Conservation (phyloP, 2,888 invertebrate species). For the Leptothorax acervorum region DNA sequence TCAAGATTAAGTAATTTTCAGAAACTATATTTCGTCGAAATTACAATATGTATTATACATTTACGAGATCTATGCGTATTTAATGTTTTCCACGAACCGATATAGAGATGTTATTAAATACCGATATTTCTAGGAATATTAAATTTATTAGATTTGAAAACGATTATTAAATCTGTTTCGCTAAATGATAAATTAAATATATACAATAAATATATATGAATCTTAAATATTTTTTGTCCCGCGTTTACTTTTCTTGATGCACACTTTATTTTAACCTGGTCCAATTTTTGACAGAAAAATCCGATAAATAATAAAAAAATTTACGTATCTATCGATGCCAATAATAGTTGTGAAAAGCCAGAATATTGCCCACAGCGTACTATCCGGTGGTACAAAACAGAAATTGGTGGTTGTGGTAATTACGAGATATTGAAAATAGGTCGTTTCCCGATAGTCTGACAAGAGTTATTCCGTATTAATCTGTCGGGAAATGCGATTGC, state of each 20-base stretch:
- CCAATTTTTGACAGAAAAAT: background rate
- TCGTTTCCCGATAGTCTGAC: slow-evolving; percentile 56
- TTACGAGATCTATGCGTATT: background rate
- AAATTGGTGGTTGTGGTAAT: slow-evolving; percentile 50
- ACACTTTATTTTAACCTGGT: background rate
- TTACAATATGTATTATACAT: background rate
- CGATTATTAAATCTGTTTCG: background rate
- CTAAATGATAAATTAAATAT: background rate
- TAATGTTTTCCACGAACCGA: background rate
- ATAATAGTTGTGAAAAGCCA: slow-evolving; percentile 19
- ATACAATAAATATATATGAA: background rate
- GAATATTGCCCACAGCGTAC: slow-evolving; percentile 12
- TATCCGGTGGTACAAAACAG: slow-evolving; percentile 24
- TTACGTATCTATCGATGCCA: slow-evolving; percentile 5
- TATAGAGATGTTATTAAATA: background rate
- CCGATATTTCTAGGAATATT: background rate
- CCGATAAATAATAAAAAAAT: background rate
- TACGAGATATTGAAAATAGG: slow-evolving; percentile 60
- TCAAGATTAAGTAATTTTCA: background rate
- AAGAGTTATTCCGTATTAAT: slow-evolving; percentile 53
- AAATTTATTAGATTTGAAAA: background rate
- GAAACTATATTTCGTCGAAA: background rate
- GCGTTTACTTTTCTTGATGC: background rate
- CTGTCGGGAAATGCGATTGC: slow-evolving; percentile 53
- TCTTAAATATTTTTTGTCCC: background rate